Percentiles rank a stretch among this genome's conserved stretches.
These are phyloP conservation scores for Scylla paramamosain DNA, from an alignment of 1,140 invertebrate genomes.

Conservation along the genomic window DNA sequence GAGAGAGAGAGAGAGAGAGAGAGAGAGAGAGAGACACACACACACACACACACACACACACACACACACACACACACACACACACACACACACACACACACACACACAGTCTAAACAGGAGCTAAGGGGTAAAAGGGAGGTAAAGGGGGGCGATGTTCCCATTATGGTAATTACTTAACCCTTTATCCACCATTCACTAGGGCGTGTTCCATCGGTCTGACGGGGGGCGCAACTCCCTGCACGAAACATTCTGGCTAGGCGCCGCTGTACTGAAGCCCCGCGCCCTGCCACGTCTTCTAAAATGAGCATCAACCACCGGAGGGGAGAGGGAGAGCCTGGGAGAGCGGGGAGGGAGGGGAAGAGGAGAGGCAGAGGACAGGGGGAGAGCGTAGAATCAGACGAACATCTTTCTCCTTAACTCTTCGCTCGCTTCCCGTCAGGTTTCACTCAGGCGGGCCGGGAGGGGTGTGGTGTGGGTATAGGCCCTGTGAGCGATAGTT, in stretches of 20 bases:
- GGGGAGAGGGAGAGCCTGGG: background rate
- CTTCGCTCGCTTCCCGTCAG: conserved; percentile 17
- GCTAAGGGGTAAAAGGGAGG: background rate
- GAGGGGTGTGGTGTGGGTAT: background rate
- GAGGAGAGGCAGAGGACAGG: background rate
- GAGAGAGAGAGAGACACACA: too few species aligned
- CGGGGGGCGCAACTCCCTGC: background rate
- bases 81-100: too few species aligned
- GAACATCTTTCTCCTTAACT: background rate
- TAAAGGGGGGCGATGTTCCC: background rate
- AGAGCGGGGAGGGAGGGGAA: background rate
- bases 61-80: too few species aligned
- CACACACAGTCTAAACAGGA: too few species aligned
- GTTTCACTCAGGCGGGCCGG: background rate
- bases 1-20: too few species aligned
- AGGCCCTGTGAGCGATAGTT: background rate
- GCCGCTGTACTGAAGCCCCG: background rate
- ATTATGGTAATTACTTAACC: conserved; percentile 69
- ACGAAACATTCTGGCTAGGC: conserved; percentile 50
- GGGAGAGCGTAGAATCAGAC: background rate
- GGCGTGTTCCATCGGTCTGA: background rate
- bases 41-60: too few species aligned
- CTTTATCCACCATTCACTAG: conserved; percentile 63
- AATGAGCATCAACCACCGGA: conserved; percentile 67
- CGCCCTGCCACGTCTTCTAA: conserved; percentile 66